Evolutionary conservation across 2,888 invertebrate genomes (phyloP).

Genomic region (Anorthoa munda): DNA sequence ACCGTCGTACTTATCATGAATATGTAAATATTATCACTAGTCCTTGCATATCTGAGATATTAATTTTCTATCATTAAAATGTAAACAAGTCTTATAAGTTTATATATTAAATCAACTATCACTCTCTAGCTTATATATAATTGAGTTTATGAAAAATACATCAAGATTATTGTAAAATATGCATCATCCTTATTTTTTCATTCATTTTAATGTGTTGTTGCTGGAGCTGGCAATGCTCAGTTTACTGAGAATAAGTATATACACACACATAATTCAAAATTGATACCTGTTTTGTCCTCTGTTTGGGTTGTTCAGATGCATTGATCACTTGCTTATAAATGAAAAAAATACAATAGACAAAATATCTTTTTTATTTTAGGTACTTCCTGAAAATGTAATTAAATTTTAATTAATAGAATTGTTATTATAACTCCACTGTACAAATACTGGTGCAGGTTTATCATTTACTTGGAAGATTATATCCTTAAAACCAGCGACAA

Average conservation of each 20-base stretch:
- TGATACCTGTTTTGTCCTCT: neutral
- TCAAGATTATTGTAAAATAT: slow-evolving; percentile 5
- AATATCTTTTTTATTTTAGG: neutral
- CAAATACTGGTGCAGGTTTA: no score
- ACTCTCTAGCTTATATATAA: neutral
- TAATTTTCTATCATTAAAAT: slow-evolving; percentile 29
- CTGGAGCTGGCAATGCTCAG: neutral
- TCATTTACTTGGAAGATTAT: neutral
- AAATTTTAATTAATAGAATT: neutral
- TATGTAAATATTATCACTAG: slow-evolving; percentile 62
- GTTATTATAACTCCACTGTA: neutral
- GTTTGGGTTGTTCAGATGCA: neutral
- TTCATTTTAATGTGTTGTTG: neutral
- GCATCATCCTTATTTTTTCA: neutral
- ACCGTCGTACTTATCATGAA: slow-evolving; percentile 60
- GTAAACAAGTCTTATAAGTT: slow-evolving; percentile 56
- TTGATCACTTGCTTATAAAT: no score
- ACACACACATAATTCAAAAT: neutral
- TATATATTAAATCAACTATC: slow-evolving; percentile 12
- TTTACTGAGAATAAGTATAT: neutral
- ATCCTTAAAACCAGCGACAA: neutral
- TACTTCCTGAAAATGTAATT: neutral
- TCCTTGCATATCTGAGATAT: slow-evolving; percentile 26
- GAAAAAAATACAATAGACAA: no score
- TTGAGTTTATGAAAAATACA: neutral